Percentiles rank a stretch among this genome's conserved stretches.
These are phyloP conservation scores for Chamaetylas fuelleborni DNA, from an alignment of 2,113 vertebrate species.

Conservation along the genomic window DNA sequence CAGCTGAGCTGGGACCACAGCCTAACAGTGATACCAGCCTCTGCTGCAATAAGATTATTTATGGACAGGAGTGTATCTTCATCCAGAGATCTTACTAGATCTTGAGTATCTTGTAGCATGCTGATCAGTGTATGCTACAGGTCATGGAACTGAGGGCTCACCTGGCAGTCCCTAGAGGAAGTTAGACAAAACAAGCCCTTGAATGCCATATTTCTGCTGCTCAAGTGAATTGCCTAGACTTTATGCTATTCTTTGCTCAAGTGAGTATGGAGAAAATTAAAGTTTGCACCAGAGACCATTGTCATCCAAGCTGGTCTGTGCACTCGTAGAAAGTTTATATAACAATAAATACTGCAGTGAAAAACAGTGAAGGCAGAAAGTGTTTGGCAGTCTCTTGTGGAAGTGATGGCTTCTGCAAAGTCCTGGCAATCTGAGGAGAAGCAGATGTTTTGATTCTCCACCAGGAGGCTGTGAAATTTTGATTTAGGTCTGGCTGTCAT, in stretches of 20 bases:
- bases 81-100: neutral
- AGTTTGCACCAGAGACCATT: neutral
- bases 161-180: neutral
- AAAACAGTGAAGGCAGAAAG: neutral
- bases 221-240: neutral
- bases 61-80: neutral
- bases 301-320: neutral
- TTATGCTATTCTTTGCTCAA: neutral
- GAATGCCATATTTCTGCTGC: neutral
- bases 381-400: neutral
- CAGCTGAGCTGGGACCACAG: neutral
- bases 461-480: slow-evolving; percentile 3
- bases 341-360: neutral
- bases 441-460: slow-evolving; percentile 8
- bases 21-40: neutral
- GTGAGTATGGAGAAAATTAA: neutral
- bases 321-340: neutral
- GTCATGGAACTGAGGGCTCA: neutral
- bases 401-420: neutral
- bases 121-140: neutral
- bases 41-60: neutral
- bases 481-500: neutral
- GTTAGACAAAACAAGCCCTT: neutral
- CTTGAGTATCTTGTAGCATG: neutral
- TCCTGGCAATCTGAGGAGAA: neutral